Evolutionary conservation across 2,888 invertebrate species (phyloP).

Genomic region (Leptopilina myrica): DNA sequence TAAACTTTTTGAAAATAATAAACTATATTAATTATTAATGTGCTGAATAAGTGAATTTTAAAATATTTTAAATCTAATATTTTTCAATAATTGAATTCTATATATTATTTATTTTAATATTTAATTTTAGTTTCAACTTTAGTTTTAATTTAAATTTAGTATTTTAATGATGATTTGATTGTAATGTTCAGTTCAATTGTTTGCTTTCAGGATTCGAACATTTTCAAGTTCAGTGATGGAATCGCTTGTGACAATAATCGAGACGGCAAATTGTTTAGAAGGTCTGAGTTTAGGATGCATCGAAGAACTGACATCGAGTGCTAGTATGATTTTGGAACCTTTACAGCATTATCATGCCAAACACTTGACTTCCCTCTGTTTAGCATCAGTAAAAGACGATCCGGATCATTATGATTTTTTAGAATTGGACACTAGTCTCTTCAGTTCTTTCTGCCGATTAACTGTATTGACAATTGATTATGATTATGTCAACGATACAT

Average conservation of each 20-base stretch:
- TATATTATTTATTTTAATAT: too few species aligned
- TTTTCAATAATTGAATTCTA: too few species aligned
- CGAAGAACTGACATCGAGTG: constrained; percentile 78
- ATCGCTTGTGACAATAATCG: constrained; percentile 75
- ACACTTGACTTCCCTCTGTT: constrained; percentile 81
- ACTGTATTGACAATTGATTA: constrained; percentile 79
- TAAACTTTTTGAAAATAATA: too few species aligned
- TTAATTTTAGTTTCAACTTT: too few species aligned
- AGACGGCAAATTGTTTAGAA: constrained; percentile 76
- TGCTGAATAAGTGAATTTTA: too few species aligned
- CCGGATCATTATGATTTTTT: constrained; percentile 82
- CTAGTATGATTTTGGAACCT: constrained; percentile 74
- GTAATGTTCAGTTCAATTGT: not conserved
- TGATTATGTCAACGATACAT: constrained; percentile 78
- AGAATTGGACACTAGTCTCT: constrained; percentile 79
- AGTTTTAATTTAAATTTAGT: too few species aligned
- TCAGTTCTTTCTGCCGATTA: constrained; percentile 78
- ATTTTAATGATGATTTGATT: too few species aligned
- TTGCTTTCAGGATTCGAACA: constrained; percentile 56
- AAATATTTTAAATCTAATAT: too few species aligned
- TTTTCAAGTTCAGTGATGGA: constrained; percentile 62
- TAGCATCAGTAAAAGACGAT: constrained; percentile 86
- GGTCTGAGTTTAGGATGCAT: constrained; percentile 79
- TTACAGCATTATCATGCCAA: constrained; percentile 78
- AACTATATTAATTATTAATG: too few species aligned